Base-by-base conservation (phyloP, 2,888 invertebrate genomes). In the Caenorhabditis becei region DNA sequence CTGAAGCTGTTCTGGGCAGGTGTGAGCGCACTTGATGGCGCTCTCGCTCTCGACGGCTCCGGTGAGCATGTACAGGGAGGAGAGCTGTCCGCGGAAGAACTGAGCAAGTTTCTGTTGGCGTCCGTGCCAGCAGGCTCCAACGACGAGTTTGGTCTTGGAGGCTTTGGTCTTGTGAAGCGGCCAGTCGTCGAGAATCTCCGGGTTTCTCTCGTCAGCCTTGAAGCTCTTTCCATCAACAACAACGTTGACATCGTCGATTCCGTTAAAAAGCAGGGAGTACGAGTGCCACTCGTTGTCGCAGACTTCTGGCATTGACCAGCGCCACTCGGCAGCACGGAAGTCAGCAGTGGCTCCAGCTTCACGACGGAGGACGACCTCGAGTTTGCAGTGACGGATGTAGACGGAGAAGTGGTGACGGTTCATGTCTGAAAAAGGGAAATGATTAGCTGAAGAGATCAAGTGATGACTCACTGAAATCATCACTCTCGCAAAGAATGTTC, bases 241-340 rank as follows among this genome's bases (percentile, higher is more conserved):
- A 41, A 89, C 74, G 26, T 85, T 81, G 35, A 89, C 89, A 71
- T 90, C 85, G 91, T 95, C 95, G 0, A 96, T 96, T 93, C 97
- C 96, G 86, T 96, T 95, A 3, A 97, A 95, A 91, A 95, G 96
- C 53, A 98, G 93, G 0, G 97, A 96, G 93, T 96, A 98, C 92
- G 97, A 97, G 93, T 99, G 98, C 98, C 98, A 99, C 91, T 96
- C 95, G 92, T 96, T 95, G 92, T 99, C 98, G 93, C 98, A 98
- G 63, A 96, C 95, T 58, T 80, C 72, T 0, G 96, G 94, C 71
- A 97, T 93, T 92, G 96, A 96, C 97, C 97, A 99, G 87, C 98
- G 94, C 97, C 97, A 99, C 92, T 99, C 98, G 0, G 98, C 98
- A 0, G 98, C 98, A 67, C 96, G 94, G 94, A 92, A 93, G 66